Base-by-base conservation (phyloP, 2,797 vertebrate species). In the Champsocephalus esox region DNA sequence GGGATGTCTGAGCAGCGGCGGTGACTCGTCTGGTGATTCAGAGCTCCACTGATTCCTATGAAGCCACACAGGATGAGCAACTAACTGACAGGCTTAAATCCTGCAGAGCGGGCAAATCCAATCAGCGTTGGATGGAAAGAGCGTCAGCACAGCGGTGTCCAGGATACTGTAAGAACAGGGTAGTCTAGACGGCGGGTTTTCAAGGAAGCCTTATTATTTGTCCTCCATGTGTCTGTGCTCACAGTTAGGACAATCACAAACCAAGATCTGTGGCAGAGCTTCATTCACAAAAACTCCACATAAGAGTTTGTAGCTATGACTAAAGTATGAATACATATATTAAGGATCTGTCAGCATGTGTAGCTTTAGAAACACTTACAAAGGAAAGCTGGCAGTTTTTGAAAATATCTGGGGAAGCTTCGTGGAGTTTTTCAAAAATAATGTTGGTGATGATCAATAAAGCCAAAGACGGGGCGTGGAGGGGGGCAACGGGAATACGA, bases 1-100 rank as follows among this genome's bases (percentile, higher is more conserved):
- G 66, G 75, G 77, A 78, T 4, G 79, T 80, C 81, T 87, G 73
- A 68, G 59, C 54, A 4, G 11, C 55, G 46, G 61, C 51, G 16
- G 76, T 48, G 13, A 87, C 71, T 38, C 3, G 68, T 67, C 70
- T 65, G 69, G 65, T 91, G 85, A 89, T 70, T 91, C 87, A 83
- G 45, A 62, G 70, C 19, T 9, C 16, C 4, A 3, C n/a, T 1
- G 49, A 54, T 64, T 83, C 66, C 59, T 48, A 44, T 45, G 73
- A 83, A 73, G 76, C 19, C 38, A 34, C 70, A 54, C 38, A 14
- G 65, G 69, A 71, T 54, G 68, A 77, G 64, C 21, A 14, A 64
- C 32, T 73, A 58, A 76, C 55, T 28, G 77, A 54, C 60, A 1
- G 61, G 68, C 62, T 61, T 75, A 76, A 81, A 79, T 79, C 81